These are phyloP conservation scores for Anguilla marmorata DNA, from an alignment of 2,797 vertebrate genomes.

Conservation along the genomic window DNA sequence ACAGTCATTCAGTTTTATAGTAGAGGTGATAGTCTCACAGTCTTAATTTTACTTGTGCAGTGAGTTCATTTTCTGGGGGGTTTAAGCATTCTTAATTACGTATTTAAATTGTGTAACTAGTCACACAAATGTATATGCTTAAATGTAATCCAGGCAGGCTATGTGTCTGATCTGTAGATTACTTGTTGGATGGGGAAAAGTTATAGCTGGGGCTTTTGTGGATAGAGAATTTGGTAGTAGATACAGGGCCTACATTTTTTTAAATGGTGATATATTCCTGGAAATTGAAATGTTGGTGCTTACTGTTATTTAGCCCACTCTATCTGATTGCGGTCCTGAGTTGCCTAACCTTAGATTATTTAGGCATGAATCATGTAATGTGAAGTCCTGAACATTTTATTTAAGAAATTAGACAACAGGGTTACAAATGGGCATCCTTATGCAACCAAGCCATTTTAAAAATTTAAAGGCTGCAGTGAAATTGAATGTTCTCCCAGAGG, in stretches of 20 bases:
- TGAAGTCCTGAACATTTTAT: background rate
- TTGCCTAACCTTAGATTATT: too few relatives aligned
- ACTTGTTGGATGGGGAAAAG: background rate
- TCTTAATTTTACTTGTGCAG: background rate
- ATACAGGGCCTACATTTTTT: background rate
- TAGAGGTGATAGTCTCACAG: background rate
- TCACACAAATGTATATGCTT: background rate
- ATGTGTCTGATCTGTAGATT: background rate
- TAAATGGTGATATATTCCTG: background rate
- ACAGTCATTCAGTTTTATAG: background rate
- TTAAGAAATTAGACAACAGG: background rate
- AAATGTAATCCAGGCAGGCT: background rate
- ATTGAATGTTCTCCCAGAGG: background rate
- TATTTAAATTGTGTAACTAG: background rate
- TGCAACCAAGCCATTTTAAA: background rate
- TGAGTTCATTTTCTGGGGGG: background rate
- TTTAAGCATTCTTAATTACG: background rate
- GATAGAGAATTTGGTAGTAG: background rate
- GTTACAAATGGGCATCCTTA: background rate
- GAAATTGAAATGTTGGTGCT: background rate
- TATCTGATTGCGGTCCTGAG: too few relatives aligned
- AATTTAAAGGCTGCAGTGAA: background rate
- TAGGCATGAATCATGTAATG: background rate
- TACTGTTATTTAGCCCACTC: background rate
- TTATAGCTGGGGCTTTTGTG: background rate